Evolutionary conservation across 2,113 vertebrate genomes (phyloP).

Genomic region (Monopterus albus): DNA sequence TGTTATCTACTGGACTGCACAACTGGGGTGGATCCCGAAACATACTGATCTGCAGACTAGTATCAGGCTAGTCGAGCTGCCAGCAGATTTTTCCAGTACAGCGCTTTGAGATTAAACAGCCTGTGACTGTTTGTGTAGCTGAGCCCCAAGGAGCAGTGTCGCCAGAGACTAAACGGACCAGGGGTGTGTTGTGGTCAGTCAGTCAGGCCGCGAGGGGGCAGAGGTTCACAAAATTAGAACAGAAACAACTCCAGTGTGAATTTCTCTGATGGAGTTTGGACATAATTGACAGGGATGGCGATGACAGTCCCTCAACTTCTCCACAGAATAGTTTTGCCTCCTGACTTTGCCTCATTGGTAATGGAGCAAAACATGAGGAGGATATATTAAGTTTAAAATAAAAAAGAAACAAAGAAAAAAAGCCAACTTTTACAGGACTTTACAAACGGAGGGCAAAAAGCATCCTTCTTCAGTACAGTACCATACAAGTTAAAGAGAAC

Average conservation of each 20-base stretch:
- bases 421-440: constrained; percentile 70
- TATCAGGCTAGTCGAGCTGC: neutral
- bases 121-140: constrained; percentile 9
- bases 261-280: constrained; percentile 37
- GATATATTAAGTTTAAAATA: constrained; percentile 54
- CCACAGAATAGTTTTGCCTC: constrained; percentile 48
- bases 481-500: constrained; percentile 74
- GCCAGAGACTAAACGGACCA: constrained; percentile 21
- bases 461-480: constrained; percentile 65
- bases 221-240: constrained; percentile 8
- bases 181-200: constrained; percentile 3
- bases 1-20: constrained; percentile 60
- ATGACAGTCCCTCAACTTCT: constrained; percentile 19
- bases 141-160: constrained; percentile 32
- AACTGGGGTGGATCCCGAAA: neutral
- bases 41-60: neutral
- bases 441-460: constrained; percentile 47
- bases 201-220: neutral
- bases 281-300: constrained; percentile 20
- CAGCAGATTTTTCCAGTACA: constrained; percentile 14
- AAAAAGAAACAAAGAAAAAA: constrained; percentile 35
- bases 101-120: constrained; percentile 43
- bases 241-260: constrained; percentile 36
- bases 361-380: constrained; percentile 47
- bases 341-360: constrained; percentile 60